Percentiles rank a stretch among this genome's conserved stretches.
These are phyloP conservation scores for Callocephalon fimbriatum DNA, from an alignment of 2,113 vertebrate genomes.

Conservation along the genomic window DNA sequence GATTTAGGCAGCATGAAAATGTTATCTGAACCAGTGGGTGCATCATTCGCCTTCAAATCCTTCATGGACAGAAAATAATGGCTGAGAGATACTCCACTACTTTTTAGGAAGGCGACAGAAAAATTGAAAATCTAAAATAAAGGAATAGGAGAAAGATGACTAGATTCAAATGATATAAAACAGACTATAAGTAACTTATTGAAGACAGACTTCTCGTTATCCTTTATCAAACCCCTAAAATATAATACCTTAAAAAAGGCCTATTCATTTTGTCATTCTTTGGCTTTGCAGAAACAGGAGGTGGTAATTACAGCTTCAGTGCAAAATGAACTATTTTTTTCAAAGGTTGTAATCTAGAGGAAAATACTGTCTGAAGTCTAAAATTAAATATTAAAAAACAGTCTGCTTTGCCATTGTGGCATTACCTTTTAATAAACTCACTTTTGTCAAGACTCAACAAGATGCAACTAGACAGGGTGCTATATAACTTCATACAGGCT, in stretches of 20 bases:
- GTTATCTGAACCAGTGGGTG: neutral
- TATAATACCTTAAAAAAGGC: neutral
- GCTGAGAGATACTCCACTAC: neutral
- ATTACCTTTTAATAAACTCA: neutral
- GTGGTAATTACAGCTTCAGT: neutral
- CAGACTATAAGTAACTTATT: neutral
- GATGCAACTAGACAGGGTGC: accelerated
- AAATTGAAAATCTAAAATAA: neutral
- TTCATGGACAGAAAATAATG: neutral
- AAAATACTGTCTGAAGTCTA: neutral
- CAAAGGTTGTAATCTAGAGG: neutral
- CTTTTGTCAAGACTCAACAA: neutral
- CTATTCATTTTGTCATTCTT: neutral
- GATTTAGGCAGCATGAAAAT: conserved; percentile 23
- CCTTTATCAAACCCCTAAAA: neutral
- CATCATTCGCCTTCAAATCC: neutral
- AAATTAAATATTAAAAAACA: neutral
- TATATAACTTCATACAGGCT: neutral
- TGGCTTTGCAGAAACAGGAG: neutral
- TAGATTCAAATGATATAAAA: neutral
- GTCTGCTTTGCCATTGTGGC: neutral
- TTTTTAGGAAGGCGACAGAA: neutral
- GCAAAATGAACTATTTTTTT: neutral
- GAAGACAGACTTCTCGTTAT: neutral
- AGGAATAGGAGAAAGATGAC: neutral